phyloP scores from a whole-genome alignment of 2,113 vertebrate species.

The Forbesichthys agassizii region DNA sequence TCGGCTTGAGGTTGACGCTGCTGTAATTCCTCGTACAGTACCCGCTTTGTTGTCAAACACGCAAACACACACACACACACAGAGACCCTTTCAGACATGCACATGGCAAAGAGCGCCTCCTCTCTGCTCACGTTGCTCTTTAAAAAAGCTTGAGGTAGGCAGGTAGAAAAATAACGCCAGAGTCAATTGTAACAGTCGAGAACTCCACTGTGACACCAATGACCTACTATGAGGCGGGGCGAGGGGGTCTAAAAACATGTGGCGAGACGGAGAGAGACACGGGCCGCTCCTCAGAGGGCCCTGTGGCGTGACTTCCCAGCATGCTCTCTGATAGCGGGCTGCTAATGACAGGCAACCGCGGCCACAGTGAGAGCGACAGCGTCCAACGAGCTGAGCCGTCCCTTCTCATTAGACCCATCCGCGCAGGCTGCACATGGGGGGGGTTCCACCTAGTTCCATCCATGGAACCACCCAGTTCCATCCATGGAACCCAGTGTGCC shows the following conservation, averaged over 20 bases:
- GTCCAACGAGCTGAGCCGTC: constrained; percentile 46
- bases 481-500: constrained; percentile 11
- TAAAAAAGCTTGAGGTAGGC: constrained; percentile 27
- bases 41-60: constrained; percentile 60
- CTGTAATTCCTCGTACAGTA: constrained; percentile 61
- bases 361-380: constrained; percentile 64
- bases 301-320: constrained; percentile 69
- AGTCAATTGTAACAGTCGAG: constrained; percentile 56
- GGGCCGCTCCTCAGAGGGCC: constrained; percentile 41
- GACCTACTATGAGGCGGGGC: constrained; percentile 16
- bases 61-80: constrained; percentile 46
- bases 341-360: constrained; percentile 72
- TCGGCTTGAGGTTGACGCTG: constrained; percentile 46
- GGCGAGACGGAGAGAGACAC: constrained; percentile 49
- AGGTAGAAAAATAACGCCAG: constrained; percentile 36
- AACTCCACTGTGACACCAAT: constrained; percentile 35
- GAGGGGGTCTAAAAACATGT: constrained; percentile 42
- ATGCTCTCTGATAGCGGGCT: constrained; percentile 70
- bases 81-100: constrained; percentile 52
- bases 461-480: neutral
- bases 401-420: constrained; percentile 68
- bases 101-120: constrained; percentile 25
- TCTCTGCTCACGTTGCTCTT: constrained; percentile 20
- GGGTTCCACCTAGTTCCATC: neutral
- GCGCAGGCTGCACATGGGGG: constrained; percentile 40